Percentiles rank a stretch among this genome's conserved stretches.
These are phyloP conservation scores for Sebastes oblongus DNA, from an alignment of 2,797 vertebrate species.

Conservation along the genomic window DNA sequence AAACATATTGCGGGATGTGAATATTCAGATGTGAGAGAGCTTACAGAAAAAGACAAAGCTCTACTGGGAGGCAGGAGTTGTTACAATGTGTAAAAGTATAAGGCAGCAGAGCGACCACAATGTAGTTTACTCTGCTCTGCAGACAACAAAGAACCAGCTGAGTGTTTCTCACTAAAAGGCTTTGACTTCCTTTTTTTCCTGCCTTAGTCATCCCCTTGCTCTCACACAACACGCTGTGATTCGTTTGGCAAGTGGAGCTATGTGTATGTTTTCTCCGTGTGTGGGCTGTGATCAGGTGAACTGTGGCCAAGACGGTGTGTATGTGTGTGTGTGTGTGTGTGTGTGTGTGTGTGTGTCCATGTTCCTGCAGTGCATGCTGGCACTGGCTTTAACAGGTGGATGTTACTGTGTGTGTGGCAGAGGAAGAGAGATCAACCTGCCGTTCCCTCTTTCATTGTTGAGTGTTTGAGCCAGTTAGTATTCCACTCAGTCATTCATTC, in stretches of 20 bases:
- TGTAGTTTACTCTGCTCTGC: conserved; percentile 36
- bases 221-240: conserved; percentile 48
- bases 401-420: conserved; percentile 13
- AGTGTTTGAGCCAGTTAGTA: not conserved
- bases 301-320: conserved; percentile 34
- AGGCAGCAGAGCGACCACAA: conserved; percentile 9
- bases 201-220: conserved; percentile 39
- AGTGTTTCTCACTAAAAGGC: conserved; percentile 34
- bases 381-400: conserved; percentile 49
- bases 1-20: conserved; percentile 8
- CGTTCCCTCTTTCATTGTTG: not conserved
- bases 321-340: not conserved
- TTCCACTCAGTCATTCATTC: not conserved
- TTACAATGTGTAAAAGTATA: conserved; percentile 31
- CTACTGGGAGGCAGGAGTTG: not conserved
- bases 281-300: conserved; percentile 67
- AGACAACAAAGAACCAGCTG: conserved; percentile 36
- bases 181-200: conserved; percentile 29
- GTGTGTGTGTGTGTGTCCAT: not conserved
- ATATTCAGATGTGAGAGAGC: conserved; percentile 6
- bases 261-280: conserved; percentile 64
- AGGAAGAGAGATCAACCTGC: conserved; percentile 43
- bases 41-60: not conserved
- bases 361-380: conserved; percentile 36
- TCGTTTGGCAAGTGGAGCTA: conserved; percentile 50